Conservation (phyloP, 2,888 invertebrate genomes). For the Drosophila nr. fundita region DNA sequence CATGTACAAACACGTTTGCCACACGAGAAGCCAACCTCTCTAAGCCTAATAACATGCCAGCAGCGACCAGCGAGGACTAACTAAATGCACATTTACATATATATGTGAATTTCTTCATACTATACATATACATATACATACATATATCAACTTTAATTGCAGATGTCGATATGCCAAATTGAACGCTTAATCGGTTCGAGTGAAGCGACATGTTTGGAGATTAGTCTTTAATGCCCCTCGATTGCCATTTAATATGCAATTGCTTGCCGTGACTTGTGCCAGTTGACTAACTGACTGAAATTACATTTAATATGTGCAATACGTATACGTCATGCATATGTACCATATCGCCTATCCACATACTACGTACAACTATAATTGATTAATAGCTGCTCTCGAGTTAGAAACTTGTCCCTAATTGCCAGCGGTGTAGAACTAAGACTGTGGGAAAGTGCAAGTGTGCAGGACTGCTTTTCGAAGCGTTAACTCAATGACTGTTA, state of each 20-base stretch:
- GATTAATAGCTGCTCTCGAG: slow-evolving; percentile 19
- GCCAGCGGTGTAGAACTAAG: slow-evolving; percentile 8
- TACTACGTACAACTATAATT: slow-evolving; percentile 20
- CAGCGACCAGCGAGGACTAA: background rate
- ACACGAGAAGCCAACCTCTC: slow-evolving; percentile 9
- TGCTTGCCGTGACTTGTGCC: slow-evolving; percentile 7
- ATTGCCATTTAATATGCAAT: slow-evolving; percentile 48
- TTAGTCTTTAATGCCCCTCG: slow-evolving; percentile 61
- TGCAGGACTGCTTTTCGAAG: background rate
- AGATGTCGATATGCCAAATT: slow-evolving; percentile 45
- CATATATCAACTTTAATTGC: slow-evolving; percentile 53
- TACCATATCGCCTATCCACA: background rate
- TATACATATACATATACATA: background rate
- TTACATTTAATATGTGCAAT: slow-evolving; percentile 19
- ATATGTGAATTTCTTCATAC: background rate
- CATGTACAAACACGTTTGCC: slow-evolving; percentile 61
- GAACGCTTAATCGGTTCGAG: slow-evolving; percentile 52
- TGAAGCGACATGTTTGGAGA: slow-evolving; percentile 41
- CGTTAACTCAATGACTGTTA: background rate
- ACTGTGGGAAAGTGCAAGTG: background rate
- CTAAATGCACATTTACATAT: background rate
- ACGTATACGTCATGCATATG: background rate
- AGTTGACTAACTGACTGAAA: background rate
- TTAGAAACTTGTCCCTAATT: slow-evolving; percentile 54
- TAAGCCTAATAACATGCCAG: slow-evolving; percentile 45